Evolutionary conservation across 2,797 vertebrate genomes (phyloP), one percentile per base, ranked within the genome.

Genomic region (Sebastes baramenuke): DNA sequence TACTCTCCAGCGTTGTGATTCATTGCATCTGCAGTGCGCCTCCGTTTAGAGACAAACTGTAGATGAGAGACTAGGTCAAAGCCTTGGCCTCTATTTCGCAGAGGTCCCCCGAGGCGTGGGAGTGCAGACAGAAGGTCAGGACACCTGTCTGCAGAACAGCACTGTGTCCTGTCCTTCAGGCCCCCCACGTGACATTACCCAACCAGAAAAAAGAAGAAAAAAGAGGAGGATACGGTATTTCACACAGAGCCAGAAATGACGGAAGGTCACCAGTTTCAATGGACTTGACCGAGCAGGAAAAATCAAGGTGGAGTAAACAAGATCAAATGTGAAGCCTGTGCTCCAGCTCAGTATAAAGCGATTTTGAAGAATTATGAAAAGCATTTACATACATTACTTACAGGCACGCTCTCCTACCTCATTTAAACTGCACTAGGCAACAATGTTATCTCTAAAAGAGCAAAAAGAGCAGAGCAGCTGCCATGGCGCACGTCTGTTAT

Each of bases 101-200:
- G 80, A 88, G 90, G 74, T 90, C 88, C 88, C 89, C 76, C 2
- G 91, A 87, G 93, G 89, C 89, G 56, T 80, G 79, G 85, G 81
- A 20, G 89, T 68, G 86, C 91, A 90, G 91, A 89, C 90, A 87
- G 84, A 86, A 91, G 94, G 93, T 94, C 93, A 92, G 87, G 83
- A 91, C 91, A 93, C 93, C 91, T 91, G 92, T 94, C 93, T 90
- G 88, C 83, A 38, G 64, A 76, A 86, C 88, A 87, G 84, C 82
- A 74, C 88, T 25, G 22, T 65, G 86, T 88, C 84, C 90, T 88
- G 86, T 93, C 92, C 93, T 94, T 93, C 89, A 90, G 80, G 73
- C 78, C 72, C 73, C 72, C 74, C 18, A 55, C n/a, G 55, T 77
- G 87, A 89, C 81, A 62, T 83, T 79, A 75, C 32, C 74, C 73